Percentiles rank a stretch among this genome's conserved stretches.
These are phyloP conservation scores for Odocoileus hemionus DNA, from an alignment of 2,113 vertebrate genomes.

Conservation along the genomic window DNA sequence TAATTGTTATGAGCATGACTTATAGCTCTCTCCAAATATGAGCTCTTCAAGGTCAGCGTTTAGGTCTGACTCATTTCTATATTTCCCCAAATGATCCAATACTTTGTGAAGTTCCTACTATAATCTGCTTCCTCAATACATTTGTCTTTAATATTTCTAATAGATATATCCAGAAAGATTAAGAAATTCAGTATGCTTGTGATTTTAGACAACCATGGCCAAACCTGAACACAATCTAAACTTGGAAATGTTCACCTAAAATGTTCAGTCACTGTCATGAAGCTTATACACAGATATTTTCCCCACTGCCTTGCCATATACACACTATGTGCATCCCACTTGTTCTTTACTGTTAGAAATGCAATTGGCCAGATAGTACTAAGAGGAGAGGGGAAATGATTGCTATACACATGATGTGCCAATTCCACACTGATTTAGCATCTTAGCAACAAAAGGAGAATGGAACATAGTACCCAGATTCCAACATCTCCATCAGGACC, in stretches of 20 bases:
- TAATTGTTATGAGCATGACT: neutral
- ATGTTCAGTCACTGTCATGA: neutral
- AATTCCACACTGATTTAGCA: constrained; percentile 23
- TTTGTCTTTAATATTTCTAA: constrained; percentile 13
- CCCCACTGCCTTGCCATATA: no score
- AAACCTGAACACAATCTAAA: neutral
- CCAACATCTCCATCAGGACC: constrained; percentile 42
- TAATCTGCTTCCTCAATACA: neutral
- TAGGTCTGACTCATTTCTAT: constrained; percentile 20
- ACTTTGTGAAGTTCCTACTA: constrained; percentile 8
- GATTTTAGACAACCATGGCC: neutral
- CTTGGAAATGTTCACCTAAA: constrained; percentile 1
- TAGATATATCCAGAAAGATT: neutral
- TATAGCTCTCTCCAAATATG: neutral
- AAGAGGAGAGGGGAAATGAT: neutral
- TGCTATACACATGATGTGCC: neutral
- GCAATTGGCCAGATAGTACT: neutral
- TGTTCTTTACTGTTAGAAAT: neutral
- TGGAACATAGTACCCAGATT: constrained; percentile 20
- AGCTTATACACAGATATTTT: neutral
- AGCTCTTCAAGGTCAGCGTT: neutral
- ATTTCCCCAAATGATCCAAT: neutral
- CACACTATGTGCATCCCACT: neutral
- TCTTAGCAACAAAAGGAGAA: constrained; percentile 37
- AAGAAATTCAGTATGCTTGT: neutral